These are phyloP conservation scores for Cybosia mesomella DNA, from an alignment of 2,888 invertebrate genomes.

Conservation along the genomic window DNA sequence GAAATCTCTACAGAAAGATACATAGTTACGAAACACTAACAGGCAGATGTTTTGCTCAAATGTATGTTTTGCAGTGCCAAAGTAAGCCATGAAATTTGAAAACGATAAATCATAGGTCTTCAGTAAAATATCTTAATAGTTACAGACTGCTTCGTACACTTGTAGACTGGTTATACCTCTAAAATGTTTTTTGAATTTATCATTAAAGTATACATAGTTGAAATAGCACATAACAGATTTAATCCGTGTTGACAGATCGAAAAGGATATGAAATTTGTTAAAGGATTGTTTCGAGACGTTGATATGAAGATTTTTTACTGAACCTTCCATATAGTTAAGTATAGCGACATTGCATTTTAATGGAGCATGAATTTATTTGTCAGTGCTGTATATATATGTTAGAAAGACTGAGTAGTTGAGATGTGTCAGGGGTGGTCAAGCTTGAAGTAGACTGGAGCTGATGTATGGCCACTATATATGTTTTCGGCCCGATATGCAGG, in stretches of 20 bases:
- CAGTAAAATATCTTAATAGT: conserved; percentile 81
- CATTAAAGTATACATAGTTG: conserved; percentile 73
- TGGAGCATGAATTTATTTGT: conserved; percentile 56
- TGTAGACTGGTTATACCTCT: conserved; percentile 85
- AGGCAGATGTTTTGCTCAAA: conserved; percentile 78
- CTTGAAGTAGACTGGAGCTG: conserved; percentile 65
- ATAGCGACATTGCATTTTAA: conserved; percentile 50
- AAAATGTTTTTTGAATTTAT: conserved; percentile 76
- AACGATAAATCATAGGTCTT: conserved; percentile 72
- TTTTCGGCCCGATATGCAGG: conserved; percentile 85
- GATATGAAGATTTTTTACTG: conserved; percentile 73
- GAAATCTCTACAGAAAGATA: conserved; percentile 58
- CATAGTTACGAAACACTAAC: conserved; percentile 63
- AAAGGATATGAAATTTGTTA: conserved; percentile 67
- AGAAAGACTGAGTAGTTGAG: conserved; percentile 56
- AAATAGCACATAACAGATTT: conserved; percentile 73
- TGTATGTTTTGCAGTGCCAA: conserved; percentile 82
- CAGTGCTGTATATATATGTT: conserved; percentile 67
- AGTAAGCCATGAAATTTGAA: conserved; percentile 84
- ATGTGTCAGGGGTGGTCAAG: conserved; percentile 50
- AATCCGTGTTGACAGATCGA: conserved; percentile 68
- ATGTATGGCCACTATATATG: conserved; percentile 85
- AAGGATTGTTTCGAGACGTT: conserved; percentile 62
- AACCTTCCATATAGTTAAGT: conserved; percentile 64
- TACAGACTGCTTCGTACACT: conserved; percentile 84